A percentile compares a stretch with the other conserved stretches of the same genome.
Conservation (phyloP, 2,113 vertebrate genomes). For the Gila orcuttii region DNA sequence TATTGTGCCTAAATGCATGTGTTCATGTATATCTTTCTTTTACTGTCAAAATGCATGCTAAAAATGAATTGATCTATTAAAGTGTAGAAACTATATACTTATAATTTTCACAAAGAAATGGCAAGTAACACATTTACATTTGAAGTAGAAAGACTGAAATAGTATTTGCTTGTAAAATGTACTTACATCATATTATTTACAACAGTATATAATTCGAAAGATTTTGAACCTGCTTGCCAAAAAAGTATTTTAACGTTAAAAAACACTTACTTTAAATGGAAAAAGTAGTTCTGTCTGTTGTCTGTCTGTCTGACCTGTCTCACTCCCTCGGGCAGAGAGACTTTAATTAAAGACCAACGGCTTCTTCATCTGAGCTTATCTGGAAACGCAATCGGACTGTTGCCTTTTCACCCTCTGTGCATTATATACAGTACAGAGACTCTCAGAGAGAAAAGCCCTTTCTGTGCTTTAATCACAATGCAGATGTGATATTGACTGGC, state of each 20-base stretch:
- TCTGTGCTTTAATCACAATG: constrained; percentile 38
- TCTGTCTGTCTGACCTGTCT: neutral
- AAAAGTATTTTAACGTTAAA: neutral
- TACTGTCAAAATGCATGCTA: no score
- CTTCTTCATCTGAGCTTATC: neutral
- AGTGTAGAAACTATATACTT: no score
- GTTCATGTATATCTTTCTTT: no score
- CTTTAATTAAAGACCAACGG: constrained; percentile 31
- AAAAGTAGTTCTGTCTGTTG: no score
- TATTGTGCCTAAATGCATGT: no score
- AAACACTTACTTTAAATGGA: neutral
- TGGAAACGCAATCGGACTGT: neutral
- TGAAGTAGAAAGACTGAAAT: no score
- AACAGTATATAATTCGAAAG: no score
- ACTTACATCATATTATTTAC: no score
- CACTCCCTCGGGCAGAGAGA: neutral
- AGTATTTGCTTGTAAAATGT: no score
- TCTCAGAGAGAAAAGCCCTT: neutral
- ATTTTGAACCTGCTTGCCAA: neutral
- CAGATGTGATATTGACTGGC: constrained; percentile 40
- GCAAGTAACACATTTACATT: no score
- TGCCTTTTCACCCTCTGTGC: neutral
- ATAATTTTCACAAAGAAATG: no score
- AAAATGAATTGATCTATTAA: no score
- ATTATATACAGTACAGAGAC: neutral